A percentile compares a stretch with the other conserved stretches of the same genome.
Conservation (phyloP, 2,888 invertebrate genomes). For the Andricus curvator region DNA sequence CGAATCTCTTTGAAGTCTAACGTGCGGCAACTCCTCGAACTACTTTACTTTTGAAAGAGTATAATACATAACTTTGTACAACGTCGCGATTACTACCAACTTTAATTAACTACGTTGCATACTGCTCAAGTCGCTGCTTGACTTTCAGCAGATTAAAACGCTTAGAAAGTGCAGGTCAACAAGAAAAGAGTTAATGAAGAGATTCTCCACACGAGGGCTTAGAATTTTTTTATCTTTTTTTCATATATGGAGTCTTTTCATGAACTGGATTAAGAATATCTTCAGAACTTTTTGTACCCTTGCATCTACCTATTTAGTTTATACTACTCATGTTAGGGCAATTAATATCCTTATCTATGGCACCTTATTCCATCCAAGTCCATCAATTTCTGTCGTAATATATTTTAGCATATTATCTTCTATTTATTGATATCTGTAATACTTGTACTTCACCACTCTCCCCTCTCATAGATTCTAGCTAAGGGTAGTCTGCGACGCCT, state of each 20-base stretch:
- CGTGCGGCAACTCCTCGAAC: background rate
- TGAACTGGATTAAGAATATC: background rate
- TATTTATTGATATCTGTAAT: too few species aligned
- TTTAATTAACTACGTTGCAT: background rate
- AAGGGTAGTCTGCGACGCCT: too few species aligned
- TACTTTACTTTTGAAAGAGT: background rate
- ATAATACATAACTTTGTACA: background rate
- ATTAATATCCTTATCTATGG: too few species aligned
- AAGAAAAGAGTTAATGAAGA: background rate
- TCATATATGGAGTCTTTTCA: background rate
- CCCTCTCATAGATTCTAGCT: too few species aligned
- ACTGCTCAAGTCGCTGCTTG: background rate
- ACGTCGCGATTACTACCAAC: background rate
- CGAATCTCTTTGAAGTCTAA: conserved; percentile 17
- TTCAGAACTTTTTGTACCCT: background rate
- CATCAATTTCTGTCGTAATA: too few species aligned
- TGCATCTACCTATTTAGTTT: too few species aligned
- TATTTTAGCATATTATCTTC: too few species aligned
- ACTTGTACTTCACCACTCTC: too few species aligned
- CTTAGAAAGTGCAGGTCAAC: background rate
- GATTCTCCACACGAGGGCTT: background rate
- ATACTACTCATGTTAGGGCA: too few species aligned
- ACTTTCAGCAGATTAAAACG: background rate
- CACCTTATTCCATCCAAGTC: too few species aligned
- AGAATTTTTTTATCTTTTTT: background rate